A percentile compares a stretch with the other conserved stretches of the same genome.
phyloP scores from a whole-genome alignment of 1,140 invertebrate species.

The Belonocnema kinseyi region DNA sequence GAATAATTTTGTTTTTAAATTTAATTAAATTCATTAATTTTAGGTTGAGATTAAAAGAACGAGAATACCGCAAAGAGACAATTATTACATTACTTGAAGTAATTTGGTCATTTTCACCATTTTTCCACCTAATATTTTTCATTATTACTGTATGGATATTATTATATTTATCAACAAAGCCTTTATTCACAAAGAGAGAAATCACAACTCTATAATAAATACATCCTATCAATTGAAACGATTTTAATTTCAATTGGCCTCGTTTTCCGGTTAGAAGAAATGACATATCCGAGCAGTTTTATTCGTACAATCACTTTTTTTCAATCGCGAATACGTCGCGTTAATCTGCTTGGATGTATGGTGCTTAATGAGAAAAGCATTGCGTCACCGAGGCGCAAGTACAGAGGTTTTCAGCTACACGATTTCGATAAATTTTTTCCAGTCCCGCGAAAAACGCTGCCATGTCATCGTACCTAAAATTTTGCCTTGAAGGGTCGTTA shows the following conservation, averaged over 20 bases:
- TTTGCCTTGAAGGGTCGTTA: constrained; percentile 64
- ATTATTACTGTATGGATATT: too few species aligned
- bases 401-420: constrained; percentile 10
- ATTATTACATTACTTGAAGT: too few species aligned
- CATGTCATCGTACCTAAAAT: constrained; percentile 47
- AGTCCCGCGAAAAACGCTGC: constrained; percentile 32
- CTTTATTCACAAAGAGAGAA: background rate
- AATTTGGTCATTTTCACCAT: too few species aligned
- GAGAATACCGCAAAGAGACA: too few species aligned
- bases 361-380: constrained; percentile 12
- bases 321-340: constrained; percentile 9
- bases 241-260: background rate
- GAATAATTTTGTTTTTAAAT: too few species aligned
- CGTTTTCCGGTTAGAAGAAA: background rate
- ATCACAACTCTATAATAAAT: background rate
- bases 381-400: background rate
- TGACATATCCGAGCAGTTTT: background rate
- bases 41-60: too few species aligned
- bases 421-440: constrained; percentile 41
- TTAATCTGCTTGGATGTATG: constrained; percentile 2
- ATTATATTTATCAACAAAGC: too few species aligned
- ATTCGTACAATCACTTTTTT: constrained; percentile 11
- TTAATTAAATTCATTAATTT: too few species aligned
- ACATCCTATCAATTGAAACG: background rate
- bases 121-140: too few species aligned